Percentiles rank a stretch among this genome's conserved stretches.
Evolutionary conservation across 2,113 vertebrate species (phyloP).

Genomic region (Hoplias malabaricus): DNA sequence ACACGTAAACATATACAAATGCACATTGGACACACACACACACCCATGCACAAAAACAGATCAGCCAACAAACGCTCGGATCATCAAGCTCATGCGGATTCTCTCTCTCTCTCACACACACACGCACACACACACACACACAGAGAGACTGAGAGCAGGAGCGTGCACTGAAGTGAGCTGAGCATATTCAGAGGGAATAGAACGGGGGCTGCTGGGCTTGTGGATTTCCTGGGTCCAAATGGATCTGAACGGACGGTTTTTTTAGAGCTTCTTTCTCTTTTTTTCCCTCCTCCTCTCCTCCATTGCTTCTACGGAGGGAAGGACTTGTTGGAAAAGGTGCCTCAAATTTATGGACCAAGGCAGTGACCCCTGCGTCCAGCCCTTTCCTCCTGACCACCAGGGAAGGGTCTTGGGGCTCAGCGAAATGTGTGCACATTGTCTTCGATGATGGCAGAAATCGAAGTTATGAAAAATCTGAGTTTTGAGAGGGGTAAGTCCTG

Average conservation of each 20-base stretch:
- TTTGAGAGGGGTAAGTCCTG: slow-evolving; percentile 83
- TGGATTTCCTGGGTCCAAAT: neutral
- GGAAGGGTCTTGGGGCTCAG: slow-evolving; percentile 9
- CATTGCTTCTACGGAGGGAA: neutral
- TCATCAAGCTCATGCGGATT: too few species aligned
- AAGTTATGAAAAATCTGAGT: slow-evolving; percentile 85
- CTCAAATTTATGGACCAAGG: slow-evolving; percentile 17
- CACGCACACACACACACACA: neutral
- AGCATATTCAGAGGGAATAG: neutral
- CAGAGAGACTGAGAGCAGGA: neutral
- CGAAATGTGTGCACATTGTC: slow-evolving; percentile 65
- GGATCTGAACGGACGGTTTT: neutral
- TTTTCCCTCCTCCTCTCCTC: neutral
- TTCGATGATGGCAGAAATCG: slow-evolving; percentile 84
- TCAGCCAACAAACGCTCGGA: too few species aligned
- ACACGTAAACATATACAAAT: too few species aligned
- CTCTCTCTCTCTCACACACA: too few species aligned
- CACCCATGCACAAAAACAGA: too few species aligned
- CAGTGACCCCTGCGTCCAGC: slow-evolving; percentile 33
- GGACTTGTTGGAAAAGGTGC: neutral
- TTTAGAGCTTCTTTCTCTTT: neutral
- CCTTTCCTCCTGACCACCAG: neutral
- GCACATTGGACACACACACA: too few species aligned
- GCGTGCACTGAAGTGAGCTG: slow-evolving; percentile 4
- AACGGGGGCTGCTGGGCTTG: slow-evolving; percentile 9